Evolutionary conservation across 2,888 invertebrate genomes (phyloP), one percentile per base, ranked within the genome.

Genomic region (Drosophila seclusa): DNA sequence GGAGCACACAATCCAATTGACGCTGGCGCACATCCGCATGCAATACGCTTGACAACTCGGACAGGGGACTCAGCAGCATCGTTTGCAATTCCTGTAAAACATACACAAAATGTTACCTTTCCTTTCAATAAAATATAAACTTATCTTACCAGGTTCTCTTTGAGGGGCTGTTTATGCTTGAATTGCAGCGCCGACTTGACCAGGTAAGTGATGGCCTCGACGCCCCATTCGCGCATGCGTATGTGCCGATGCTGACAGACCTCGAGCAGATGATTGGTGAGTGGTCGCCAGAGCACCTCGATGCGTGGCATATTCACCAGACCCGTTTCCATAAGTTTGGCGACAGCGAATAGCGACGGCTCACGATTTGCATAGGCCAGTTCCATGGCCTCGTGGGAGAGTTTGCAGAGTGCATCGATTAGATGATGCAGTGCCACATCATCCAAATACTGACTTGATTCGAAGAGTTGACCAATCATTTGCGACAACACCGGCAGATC

Each of bases 301-400:
- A 99, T 97, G 63, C 99, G 94, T 55, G 96, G 95, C 94, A 99
- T 95, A 93, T 99, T 99, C 0, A 98, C 98, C 70, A 99, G 93
- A 0, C 98, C 99, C 0, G 98, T 99, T 94, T 99, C 99, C n/a
- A 99, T 94, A n/a, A 99, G 94, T 93, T 99, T 99, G 4, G 99
- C 99, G 4, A 99, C 98, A 4, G 99, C 99, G 93, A 99, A 99
- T 65, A 99, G 93, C 0, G 99, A 99, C 0, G 99, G 99, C 91
- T 99, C 99, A 92, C 98, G 95, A 92, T 99, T 99, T 13, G 98
- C 97, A 93, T 98, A 98, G 0, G 99, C 99, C 67, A 99, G 94
- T 90, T 99, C 99, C 98, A 99, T 98, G 31, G 99, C 98, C 93
- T 99, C 99, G 76, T 98, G 96, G 1, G 98, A 98, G 27, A 99